Evolutionary conservation across 2,888 invertebrate species (phyloP), one percentile per base, ranked within the genome.

Genomic region (Dryococelus australis): DNA sequence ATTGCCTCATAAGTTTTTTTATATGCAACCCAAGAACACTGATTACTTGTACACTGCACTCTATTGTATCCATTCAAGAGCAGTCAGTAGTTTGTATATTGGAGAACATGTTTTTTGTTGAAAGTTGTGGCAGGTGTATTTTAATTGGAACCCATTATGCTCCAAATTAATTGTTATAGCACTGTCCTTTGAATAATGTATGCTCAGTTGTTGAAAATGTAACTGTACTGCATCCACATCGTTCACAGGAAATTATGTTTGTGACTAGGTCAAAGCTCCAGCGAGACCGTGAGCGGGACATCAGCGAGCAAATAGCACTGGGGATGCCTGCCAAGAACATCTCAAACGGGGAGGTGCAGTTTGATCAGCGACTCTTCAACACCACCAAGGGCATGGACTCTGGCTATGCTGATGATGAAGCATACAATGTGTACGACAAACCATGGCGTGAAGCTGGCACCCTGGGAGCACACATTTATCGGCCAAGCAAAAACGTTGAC

Each of bases 291-390:
- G 99, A 99, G 90, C 95, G 99, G 6, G 99, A 99, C 91, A 98
- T 99, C 88, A 99, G 98, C 13, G 99, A 99, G 92, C 98, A 99
- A 93, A 99, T 99, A 90, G 99, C 99, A 0, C 94, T 99, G 24
- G 99, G 99, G 0, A 93, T 99, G 93, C 99, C 99, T 0, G 96
- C 98, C 0, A 96, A 97, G 91, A 95, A 95, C 8, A 92, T 94
- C 16, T 92, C 94, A 13, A 95, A 94, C 10, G 96, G 96, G 0
- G 99, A 98, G 91, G 95, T 96, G 0, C 96, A 97, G 92, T 99
- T 99, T 92, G 99, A 99, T 93, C 98, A 99, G 92, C 93, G 99
- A 53, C 93, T 99, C 24, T 99, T 99, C 92, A 99, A 99, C 91
- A 98, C 98, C 89, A 96, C 95, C 86, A 97, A 97, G 91, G 98